Base-by-base conservation (phyloP, 2,797 vertebrate species). In the Xenentodon cancila region DNA sequence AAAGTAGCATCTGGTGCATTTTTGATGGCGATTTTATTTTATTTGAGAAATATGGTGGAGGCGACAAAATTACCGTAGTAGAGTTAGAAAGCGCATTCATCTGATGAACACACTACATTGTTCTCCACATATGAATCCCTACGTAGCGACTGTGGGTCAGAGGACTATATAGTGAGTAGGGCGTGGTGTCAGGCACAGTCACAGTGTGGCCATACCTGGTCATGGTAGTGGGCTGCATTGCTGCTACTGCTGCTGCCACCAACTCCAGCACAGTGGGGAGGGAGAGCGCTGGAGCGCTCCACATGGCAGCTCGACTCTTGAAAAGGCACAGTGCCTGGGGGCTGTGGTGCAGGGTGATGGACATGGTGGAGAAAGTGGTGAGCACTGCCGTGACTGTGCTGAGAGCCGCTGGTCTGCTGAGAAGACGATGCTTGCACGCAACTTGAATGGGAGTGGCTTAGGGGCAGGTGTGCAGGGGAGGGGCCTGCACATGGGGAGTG, bases 401-500 rank as follows among this genome's bases (percentile, higher is more conserved):
- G 96, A 72, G 95, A 93, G 87, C 75, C 46, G 17, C 73, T 48
- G 18, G 77, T 73, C 70, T 88, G 89, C 79, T 89, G 94, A 81
- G 95, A 94, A 49, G 94, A 86, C 1, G 89, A 94, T 25, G 93
- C 94, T 88, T 97, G 97, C 85, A 97, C 90, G 86, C 98, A 99
- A 87, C 94, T 95, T 46, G 95, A 87, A 59, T 97, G 97, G 2
- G 95, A 85, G 82, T 98, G 97, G 74, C 94, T 94, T 81, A 98
- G 78, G 0, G 94, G 81, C 71, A 97, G 93, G 81, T 96, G 96
- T 82, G 85, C 92, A 60, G 96, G 95, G 21, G 97, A 94, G 21
- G 96, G 94, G 59, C 95, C 95, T 74, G 95, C 93, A 58, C 98
- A 99, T 0, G 98, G 96, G 3, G 98, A 98, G 88, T 99, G 98